phyloP scores from a whole-genome alignment of 2,888 invertebrate species.

The Lasioglossum marginatum region DNA sequence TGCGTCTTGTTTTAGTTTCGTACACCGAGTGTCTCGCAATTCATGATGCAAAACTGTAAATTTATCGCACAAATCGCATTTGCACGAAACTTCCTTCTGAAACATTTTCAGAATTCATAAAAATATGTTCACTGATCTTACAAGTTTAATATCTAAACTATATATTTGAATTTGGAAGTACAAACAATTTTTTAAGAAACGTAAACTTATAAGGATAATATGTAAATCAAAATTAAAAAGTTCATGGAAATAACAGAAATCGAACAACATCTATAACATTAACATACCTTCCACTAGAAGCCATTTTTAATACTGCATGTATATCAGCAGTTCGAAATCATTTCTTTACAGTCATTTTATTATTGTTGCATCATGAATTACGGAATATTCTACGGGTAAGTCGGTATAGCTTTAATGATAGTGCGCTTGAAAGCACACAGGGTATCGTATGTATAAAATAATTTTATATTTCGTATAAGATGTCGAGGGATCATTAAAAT shows the following conservation, averaged over 20 bases:
- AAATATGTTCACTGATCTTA: neutral
- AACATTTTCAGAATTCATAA: neutral
- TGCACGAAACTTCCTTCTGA: neutral
- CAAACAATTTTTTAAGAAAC: neutral
- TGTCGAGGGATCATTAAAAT: slow-evolving; percentile 24
- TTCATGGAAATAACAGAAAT: neutral
- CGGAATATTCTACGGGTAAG: neutral
- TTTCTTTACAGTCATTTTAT: neutral
- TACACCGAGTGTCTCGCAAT: neutral
- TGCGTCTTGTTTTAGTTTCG: slow-evolving; percentile 10
- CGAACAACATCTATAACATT: neutral
- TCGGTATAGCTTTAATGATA: neutral
- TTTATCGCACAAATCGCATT: neutral
- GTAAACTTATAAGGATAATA: neutral
- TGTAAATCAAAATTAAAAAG: neutral
- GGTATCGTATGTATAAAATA: neutral
- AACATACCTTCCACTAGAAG: neutral
- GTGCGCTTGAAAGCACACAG: neutral
- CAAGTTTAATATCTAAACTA: too few relatives aligned
- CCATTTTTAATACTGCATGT: neutral
- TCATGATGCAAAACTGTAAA: neutral
- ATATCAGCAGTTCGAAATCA: neutral
- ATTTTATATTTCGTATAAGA: slow-evolving; percentile 20
- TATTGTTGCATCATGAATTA: neutral
- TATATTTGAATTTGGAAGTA: neutral